A percentile compares a stretch with the other conserved stretches of the same genome.
These are phyloP conservation scores for Sebastes hubbsi DNA, from an alignment of 2,797 vertebrate genomes.

Conservation along the genomic window DNA sequence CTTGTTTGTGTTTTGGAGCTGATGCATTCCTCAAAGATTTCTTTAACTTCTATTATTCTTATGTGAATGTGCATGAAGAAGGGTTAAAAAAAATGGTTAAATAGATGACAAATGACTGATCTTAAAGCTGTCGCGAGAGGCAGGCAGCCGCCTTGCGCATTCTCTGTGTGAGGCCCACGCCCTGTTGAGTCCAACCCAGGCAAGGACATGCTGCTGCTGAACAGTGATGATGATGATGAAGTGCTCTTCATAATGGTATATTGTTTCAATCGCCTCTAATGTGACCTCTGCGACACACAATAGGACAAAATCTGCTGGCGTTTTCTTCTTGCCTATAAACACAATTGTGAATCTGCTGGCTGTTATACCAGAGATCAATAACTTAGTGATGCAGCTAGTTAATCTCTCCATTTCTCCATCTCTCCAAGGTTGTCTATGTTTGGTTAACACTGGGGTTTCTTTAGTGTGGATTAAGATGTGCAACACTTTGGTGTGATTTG, in stretches of 20 bases:
- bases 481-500: background rate
- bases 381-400: background rate
- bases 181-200: conserved; percentile 74
- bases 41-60: background rate
- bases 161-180: conserved; percentile 84
- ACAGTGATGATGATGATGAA: conserved; percentile 46
- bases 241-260: conserved; percentile 2
- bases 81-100: background rate
- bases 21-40: background rate
- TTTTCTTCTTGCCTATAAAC: background rate
- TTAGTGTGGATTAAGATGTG: background rate
- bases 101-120: conserved; percentile 37
- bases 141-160: conserved; percentile 76
- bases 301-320: background rate
- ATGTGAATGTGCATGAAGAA: background rate
- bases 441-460: background rate
- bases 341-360: background rate
- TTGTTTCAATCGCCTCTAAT: conserved; percentile 7
- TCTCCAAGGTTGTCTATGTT: conserved; percentile 5
- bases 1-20: conserved; percentile 23
- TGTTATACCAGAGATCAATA: conserved; percentile 1
- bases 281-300: conserved; percentile 26
- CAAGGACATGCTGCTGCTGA: conserved; percentile 58
- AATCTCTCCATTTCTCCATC: background rate
- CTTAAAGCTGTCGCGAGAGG: conserved; percentile 40